Evolutionary conservation across 2,797 vertebrate species (phyloP).

Genomic region (Nyctibius grandis): DNA sequence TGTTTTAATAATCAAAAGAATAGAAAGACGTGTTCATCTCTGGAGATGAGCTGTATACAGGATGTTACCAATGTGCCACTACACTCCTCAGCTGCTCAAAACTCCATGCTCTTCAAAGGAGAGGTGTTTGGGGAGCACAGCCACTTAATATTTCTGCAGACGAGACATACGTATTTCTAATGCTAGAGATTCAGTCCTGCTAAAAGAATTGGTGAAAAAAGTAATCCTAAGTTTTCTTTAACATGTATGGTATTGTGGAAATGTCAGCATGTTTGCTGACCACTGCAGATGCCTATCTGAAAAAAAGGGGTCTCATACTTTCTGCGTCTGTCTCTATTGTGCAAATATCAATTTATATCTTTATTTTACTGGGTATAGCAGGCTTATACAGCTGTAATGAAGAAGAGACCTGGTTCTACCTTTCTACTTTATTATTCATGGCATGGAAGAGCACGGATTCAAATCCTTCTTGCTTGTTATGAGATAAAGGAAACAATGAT

Average conservation of each 20-base stretch:
- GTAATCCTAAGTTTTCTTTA: background rate
- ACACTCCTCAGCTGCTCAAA: background rate
- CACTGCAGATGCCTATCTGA: background rate
- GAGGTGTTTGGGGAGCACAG: fast-evolving
- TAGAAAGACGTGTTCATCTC: background rate
- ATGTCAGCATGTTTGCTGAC: background rate
- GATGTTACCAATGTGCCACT: background rate
- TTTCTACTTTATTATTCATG: background rate
- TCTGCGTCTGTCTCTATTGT: background rate
- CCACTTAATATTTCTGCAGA: background rate
- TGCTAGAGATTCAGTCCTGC: background rate
- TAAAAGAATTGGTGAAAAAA: background rate
- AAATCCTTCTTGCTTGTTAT: background rate
- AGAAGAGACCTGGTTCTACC: background rate
- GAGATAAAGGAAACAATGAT: background rate
- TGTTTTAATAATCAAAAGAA: background rate
- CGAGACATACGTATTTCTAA: fast-evolving
- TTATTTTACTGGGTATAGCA: background rate
- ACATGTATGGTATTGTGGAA: background rate
- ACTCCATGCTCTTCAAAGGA: background rate
- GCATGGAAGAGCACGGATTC: background rate
- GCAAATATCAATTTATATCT: background rate
- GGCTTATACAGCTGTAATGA: background rate
- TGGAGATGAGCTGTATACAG: background rate
- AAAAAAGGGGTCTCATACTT: background rate